Evolutionary conservation across 2,888 invertebrate genomes (phyloP), one percentile per base, ranked within the genome.

Genomic region (Chydorus sphaericus): DNA sequence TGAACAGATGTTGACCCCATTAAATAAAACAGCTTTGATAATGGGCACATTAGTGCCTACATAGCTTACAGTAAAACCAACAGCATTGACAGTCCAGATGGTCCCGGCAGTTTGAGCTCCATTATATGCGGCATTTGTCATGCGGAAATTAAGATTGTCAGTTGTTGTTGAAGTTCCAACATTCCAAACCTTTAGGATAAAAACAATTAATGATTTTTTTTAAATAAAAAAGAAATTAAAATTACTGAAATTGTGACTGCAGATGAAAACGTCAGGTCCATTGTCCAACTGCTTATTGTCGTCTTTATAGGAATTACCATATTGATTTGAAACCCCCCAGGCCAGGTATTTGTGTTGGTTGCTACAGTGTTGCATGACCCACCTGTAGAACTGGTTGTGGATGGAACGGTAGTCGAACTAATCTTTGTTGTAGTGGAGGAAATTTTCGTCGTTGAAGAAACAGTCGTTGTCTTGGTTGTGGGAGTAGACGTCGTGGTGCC

Each of bases 301-400:
- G 55, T 20, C 18, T 2, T 14, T 18, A 33, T 48, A 11, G 23
- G 31, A 16, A 55, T 33, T 18, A 3, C 10, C 2, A 55, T 20
- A 14, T 39, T 31, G 7, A 33, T 29, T 11, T 39, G 26, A 10
- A 30, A 55, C 14, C 55, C 55, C 8, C 48, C 55, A 11, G 26
- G 14, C 55, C 55, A 55, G 23, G 55, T 20, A n/a, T 28, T 18
- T 16, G 48, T 55, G 8, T 48, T 14, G 11, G 4, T 48, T 11
- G 48, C 20, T 14, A 55, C 39, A 48, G 44, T 55, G 18, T 31
- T 18, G 26, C 55, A 55, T 23, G 44, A 28, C 44, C 44, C 44
- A 14, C 44, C 44, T 44, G 5, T 26, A 14, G 18, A 39, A n/a
- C n/a, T n/a, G n/a, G 18, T 16, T n/a, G 4, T 23, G 1, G 18